A percentile compares a stretch with the other conserved stretches of the same genome.
Conservation (phyloP, 2,113 vertebrate genomes). For the Spermophilus dauricus region DNA sequence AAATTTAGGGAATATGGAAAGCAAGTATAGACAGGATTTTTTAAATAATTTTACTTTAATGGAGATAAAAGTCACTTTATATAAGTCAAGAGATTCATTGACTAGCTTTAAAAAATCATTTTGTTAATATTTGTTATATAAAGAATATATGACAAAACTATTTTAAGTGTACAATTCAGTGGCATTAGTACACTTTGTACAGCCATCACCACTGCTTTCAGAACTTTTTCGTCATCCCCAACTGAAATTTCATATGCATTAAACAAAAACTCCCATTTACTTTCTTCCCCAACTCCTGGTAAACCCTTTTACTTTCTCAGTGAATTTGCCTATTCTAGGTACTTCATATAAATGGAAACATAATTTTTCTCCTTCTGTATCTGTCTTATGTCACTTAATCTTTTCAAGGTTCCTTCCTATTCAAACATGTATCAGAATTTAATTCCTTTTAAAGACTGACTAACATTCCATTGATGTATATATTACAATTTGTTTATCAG, state of each 20-base stretch:
- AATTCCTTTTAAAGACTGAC: neutral
- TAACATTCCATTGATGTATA: neutral
- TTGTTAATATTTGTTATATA: neutral
- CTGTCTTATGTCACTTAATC: constrained; percentile 24
- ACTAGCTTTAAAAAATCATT: neutral
- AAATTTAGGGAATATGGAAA: neutral
- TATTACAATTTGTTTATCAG: neutral
- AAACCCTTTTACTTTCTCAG: constrained; percentile 27
- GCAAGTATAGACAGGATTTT: neutral
- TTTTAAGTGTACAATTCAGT: neutral
- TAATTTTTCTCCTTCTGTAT: neutral
- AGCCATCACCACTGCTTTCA: neutral
- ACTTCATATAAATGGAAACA: neutral
- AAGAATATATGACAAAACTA: constrained; percentile 7
- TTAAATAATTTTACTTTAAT: neutral
- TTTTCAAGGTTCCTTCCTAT: neutral
- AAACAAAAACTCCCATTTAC: neutral
- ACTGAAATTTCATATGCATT: neutral
- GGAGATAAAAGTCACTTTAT: neutral
- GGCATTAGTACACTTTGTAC: neutral
- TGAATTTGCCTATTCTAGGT: constrained; percentile 38
- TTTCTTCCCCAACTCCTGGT: neutral
- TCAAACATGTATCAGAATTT: constrained; percentile 26
- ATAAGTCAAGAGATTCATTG: constrained; percentile 55
- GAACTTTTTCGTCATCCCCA: constrained; percentile 4